Evolutionary conservation across 2,888 invertebrate species (phyloP), one percentile per base, ranked within the genome.

Genomic region (Campoplex nolae): DNA sequence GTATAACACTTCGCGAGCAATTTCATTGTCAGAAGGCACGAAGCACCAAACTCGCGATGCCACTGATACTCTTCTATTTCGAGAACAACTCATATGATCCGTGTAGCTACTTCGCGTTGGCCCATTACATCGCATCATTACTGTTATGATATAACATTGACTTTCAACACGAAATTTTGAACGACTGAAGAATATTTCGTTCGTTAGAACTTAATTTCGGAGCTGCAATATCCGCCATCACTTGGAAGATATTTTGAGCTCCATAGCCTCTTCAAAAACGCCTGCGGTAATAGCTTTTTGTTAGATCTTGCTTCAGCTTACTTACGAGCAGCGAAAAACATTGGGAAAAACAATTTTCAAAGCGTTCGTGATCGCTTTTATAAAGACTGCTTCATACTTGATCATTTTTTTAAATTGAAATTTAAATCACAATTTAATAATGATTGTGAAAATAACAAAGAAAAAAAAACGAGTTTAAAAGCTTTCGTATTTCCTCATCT

Each of bases 51-150:
- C 58, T 83, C 48, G 28, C 48, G 28, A 67, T 35, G 75, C 65
- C 75, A 80, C 45, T 8, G 65, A 67, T 16, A 78, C 70, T 85
- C 62, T 48, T 84, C 87, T 87, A 87, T 87, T 85, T 84, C 79
- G 83, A 87, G 87, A 84, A 70, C 74, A 75, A 82, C 81, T 83
- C 75, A 56, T 78, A 87, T 76, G 82, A 73, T 76, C 56, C 79
- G 75, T 48, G 54, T 75, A 32, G 67, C 71, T 48, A 42, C 73
- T 38, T 23, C 32, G 48, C 65, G 62, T 84, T 74, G 80, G 77
- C 83, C 80, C 51, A 45, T 62, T 48, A 58, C 35, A 32, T 62
- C n/a, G 11, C 7, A 42, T 75, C 70, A 23, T 74, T 73, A 56
- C 58, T 23, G 13, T 74, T 77, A 51, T 56, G 78, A 84, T 56